Conservation (phyloP, 2,113 vertebrate species). For the Cyanistes caeruleus region DNA sequence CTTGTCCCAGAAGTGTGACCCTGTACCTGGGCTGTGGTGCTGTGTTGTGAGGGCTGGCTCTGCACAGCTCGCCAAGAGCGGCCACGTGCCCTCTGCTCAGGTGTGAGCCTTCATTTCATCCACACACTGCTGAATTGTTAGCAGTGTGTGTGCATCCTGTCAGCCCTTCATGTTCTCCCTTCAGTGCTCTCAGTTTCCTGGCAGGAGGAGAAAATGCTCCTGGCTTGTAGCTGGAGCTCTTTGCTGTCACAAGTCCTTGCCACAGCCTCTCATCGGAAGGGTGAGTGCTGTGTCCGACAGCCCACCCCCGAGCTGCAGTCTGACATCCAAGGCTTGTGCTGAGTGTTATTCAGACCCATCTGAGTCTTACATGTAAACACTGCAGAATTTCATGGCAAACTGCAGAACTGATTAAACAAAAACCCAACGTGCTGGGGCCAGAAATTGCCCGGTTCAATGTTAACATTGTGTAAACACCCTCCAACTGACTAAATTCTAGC, state of each 20-base stretch:
- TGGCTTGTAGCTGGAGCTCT: not conserved
- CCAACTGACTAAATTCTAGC: constrained; percentile 12
- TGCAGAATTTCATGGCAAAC: not conserved
- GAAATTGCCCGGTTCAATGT: not conserved
- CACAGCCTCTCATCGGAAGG: not conserved
- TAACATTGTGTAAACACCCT: constrained; percentile 18
- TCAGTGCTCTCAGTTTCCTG: not conserved
- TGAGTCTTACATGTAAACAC: not conserved
- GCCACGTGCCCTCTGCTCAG: not conserved
- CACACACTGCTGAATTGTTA: fast-evolving
- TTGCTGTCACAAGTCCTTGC: not conserved
- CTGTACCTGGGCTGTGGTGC: not conserved
- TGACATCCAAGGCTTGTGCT: not conserved
- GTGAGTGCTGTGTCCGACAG: fast-evolving
- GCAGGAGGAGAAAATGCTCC: not conserved
- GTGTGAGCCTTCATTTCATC: not conserved
- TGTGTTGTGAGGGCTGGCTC: fast-evolving
- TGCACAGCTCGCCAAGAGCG: not conserved
- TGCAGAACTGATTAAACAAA: not conserved
- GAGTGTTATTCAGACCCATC: not conserved
- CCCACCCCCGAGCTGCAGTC: not conserved
- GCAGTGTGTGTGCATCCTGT: not conserved
- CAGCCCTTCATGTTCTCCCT: not conserved
- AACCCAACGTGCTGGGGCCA: not conserved
- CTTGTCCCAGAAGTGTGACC: not conserved